Evolutionary conservation across 35 echinoderm and acorn worm genomes (phyloP).

Genomic region (Ophioderma brevispina): DNA sequence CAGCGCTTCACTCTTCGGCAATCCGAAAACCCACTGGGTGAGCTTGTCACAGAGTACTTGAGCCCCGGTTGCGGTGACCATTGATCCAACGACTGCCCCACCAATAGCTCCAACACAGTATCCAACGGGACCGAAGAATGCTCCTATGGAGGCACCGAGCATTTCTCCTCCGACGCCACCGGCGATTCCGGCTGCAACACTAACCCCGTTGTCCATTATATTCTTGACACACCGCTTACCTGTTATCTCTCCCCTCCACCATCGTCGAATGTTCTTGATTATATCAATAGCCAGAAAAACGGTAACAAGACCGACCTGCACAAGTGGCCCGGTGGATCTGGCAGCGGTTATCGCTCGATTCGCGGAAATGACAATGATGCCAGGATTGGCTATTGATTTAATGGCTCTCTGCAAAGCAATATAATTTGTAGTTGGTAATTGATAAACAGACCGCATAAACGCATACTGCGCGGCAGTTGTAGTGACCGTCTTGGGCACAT

Average conservation of each 20-base stretch:
- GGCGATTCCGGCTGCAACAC: constrained; percentile 1
- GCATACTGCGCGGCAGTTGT: neutral
- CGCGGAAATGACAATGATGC: neutral
- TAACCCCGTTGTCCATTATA: constrained; percentile 5
- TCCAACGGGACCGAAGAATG: neutral
- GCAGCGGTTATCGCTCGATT: neutral
- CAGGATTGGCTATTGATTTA: neutral
- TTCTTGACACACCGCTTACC: constrained; percentile 28
- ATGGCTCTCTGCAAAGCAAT: neutral
- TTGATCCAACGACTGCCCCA: neutral
- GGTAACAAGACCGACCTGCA: neutral
- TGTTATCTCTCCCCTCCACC: constrained; percentile 34
- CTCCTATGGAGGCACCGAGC: neutral
- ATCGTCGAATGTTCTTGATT: constrained; percentile 1
- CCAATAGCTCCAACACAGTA: neutral
- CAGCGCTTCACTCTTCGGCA: constrained; percentile 21
- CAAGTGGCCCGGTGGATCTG: neutral
- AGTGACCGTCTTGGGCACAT: neutral
- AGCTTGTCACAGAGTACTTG: neutral
- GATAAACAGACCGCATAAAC: neutral
- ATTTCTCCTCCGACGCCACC: constrained; percentile 10
- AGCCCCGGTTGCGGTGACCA: neutral
- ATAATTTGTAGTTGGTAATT: neutral
- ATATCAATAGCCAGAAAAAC: neutral
- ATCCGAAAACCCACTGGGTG: constrained; percentile 10